Evolutionary conservation across 2,888 invertebrate species (phyloP), one percentile per base, ranked within the genome.

Genomic region (Tetragnatha montana): DNA sequence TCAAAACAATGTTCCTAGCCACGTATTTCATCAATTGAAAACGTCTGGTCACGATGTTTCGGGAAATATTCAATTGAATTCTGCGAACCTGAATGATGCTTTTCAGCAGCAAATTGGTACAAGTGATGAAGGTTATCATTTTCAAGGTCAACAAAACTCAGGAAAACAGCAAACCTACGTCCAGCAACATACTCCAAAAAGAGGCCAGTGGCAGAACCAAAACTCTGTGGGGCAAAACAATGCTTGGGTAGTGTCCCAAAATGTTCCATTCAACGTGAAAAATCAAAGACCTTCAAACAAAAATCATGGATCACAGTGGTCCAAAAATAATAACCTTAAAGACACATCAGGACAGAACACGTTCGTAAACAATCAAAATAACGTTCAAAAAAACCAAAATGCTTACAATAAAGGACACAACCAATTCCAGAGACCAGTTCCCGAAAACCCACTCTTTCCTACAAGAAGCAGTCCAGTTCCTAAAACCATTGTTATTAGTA

Each of bases 371-470:
- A 70, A 78, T 79, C 51, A 7, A 14, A 79, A 12, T 51, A 19
- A n/a, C 35, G 49, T 19, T 6, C 50, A 85, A 19, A 51, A 47
- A 22, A 85, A 78, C 50, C 70, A 70, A 35, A 71, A 71, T 78
- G 1, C 69, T 8, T 47, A 86, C 19, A 75, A 49, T n/a, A 78
- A 14, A 6, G 71, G 21, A 12, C 21, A n/a, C 60, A 47, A 70
- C 69, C 78, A 78, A 50, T 71, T 12, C 10, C 80, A 51, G n/a
- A 80, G 74, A 21, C 80, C 68, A 19, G 68, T 86, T 51, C 80
- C 86, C 19, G 74, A 80, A 80, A 86, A 86, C 14, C 86, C 86
- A 17, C 80, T 86, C 74, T 86, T 86, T 68, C 86, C 86, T 21
- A 14, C 71, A 14, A 35, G 86, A 74, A 51, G 82, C 21, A 82